Evolutionary conservation across 2,113 vertebrate genomes (phyloP).

Genomic region (Hirundichthys speculiger): DNA sequence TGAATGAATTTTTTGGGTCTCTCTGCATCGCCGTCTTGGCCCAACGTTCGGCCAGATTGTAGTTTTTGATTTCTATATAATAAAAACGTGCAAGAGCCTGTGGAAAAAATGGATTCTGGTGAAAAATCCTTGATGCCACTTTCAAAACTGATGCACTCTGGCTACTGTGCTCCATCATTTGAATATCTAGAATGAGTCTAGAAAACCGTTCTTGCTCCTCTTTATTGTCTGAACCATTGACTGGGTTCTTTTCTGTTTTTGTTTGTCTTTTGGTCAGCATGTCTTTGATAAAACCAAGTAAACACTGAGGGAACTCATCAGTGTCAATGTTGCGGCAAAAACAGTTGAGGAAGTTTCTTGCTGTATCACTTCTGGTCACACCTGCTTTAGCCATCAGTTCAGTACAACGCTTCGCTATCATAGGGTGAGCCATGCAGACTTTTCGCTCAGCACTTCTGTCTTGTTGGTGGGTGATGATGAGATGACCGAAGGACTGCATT

Average conservation of each 20-base stretch:
- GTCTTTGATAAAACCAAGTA: conserved; percentile 28
- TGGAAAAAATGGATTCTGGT: conserved; percentile 22
- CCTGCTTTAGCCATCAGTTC: fast-evolving
- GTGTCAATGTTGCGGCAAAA: neutral
- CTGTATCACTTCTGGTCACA: conserved; percentile 44
- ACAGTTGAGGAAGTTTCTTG: neutral
- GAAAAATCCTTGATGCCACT: neutral
- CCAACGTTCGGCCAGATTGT: conserved; percentile 18
- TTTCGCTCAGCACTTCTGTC: fast-evolving
- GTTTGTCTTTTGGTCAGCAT: conserved; percentile 50
- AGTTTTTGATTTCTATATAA: conserved; percentile 15
- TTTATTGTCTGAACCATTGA: fast-evolving
- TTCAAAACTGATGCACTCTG: conserved; percentile 33
- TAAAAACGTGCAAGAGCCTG: conserved; percentile 58
- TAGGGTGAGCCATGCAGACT: conserved; percentile 40
- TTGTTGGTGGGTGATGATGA: conserved; percentile 36
- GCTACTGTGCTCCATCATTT: fast-evolving
- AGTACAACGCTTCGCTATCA: conserved; percentile 39
- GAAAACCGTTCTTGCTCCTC: conserved; percentile 28
- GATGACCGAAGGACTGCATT: conserved; percentile 40
- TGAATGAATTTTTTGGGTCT: conserved; percentile 33
- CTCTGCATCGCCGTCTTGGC: conserved; percentile 28
- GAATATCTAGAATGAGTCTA: conserved; percentile 48
- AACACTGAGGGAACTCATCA: neutral
- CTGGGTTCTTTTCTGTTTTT: neutral